Percentiles rank a stretch among this genome's conserved stretches.
phyloP scores from a whole-genome alignment of 2,113 vertebrate genomes.

The Ranitomeya imitator region DNA sequence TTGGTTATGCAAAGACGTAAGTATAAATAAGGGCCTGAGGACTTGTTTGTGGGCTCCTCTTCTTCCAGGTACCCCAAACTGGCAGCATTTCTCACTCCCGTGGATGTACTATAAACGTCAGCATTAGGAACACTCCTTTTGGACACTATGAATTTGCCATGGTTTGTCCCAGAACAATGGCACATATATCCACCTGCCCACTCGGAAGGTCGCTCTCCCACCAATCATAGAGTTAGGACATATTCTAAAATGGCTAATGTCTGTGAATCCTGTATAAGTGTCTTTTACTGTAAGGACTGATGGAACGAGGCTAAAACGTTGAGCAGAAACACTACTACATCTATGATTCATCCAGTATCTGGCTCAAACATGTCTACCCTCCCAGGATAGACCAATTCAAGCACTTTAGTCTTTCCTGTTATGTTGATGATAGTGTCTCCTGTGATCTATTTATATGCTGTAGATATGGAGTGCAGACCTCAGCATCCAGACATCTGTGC shows the following conservation, averaged over 20 bases:
- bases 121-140: no score
- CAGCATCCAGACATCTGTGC: background rate
- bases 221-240: background rate
- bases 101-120: no score
- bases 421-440: conserved; percentile 7
- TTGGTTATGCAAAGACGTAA: no score
- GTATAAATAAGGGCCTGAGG: no score
- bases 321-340: background rate
- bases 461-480: conserved; percentile 38
- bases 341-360: conserved; percentile 14
- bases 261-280: background rate
- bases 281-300: background rate
- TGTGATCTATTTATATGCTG: conserved; percentile 34
- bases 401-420: conserved; percentile 43
- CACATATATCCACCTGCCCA: no score
- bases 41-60: no score
- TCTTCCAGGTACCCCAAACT: no score
- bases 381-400: background rate
- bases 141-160: no score
- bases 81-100: no score
- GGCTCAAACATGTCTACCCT: conserved; percentile 12
- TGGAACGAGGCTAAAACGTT: background rate
- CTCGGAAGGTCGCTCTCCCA: background rate
- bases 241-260: background rate
- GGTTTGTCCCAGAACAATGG: no score